These are phyloP conservation scores for Oreochromis mossambicus DNA, from an alignment of 2,797 vertebrate genomes.

Conservation along the genomic window DNA sequence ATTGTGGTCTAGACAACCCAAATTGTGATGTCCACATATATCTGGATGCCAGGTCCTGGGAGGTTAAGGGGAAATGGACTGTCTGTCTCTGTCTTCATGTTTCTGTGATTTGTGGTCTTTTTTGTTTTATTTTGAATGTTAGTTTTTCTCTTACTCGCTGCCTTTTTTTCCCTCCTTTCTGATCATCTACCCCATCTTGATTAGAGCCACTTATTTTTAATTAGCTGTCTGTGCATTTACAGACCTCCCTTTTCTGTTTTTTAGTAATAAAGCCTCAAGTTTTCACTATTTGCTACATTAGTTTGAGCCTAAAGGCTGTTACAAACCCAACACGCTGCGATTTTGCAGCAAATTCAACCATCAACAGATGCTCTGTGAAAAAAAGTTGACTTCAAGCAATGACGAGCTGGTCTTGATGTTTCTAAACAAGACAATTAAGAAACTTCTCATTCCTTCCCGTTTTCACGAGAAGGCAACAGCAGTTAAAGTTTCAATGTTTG, in stretches of 20 bases:
- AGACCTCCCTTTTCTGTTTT: background rate
- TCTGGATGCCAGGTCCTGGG: fast-evolving
- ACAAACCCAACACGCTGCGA: background rate
- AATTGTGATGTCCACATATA: background rate
- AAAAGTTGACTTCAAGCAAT: background rate
- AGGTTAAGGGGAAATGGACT: background rate
- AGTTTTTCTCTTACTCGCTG: background rate
- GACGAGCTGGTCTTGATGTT: background rate
- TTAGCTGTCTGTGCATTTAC: background rate
- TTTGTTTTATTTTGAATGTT: background rate
- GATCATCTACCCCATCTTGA: background rate
- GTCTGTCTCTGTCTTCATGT: background rate
- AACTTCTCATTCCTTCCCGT: background rate
- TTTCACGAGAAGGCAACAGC: fast-evolving
- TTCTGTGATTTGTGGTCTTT: background rate
- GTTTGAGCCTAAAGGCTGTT: background rate
- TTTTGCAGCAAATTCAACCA: background rate
- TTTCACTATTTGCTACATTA: background rate
- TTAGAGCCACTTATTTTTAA: background rate
- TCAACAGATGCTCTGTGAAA: background rate
- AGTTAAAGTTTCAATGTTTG: background rate
- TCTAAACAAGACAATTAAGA: background rate
- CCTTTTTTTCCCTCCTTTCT: background rate
- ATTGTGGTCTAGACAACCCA: background rate
- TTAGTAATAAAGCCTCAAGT: background rate